Evolutionary conservation across 2,888 invertebrate genomes (phyloP).

Genomic region (Morpho achilles): DNA sequence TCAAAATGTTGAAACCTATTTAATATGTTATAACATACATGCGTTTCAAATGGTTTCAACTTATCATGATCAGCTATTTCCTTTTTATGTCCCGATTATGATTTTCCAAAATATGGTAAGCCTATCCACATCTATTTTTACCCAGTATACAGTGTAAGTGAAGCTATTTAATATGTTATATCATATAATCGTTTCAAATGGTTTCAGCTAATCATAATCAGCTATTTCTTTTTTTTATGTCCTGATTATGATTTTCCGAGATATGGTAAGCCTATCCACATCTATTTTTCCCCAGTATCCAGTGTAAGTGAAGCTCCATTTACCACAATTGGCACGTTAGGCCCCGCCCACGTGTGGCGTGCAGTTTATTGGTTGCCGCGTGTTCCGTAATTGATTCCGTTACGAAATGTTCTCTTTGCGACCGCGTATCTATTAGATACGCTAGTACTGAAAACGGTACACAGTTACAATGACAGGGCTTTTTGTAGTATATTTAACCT

Average conservation of each 20-base stretch:
- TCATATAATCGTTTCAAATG: too few species aligned
- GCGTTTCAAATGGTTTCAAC: too few species aligned
- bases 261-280: slow-evolving; percentile 2
- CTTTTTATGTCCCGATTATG: not conserved
- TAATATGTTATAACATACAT: too few species aligned
- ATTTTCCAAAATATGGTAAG: not conserved
- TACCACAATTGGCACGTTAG: slow-evolving; percentile 38
- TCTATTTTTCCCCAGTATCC: slow-evolving; percentile 10
- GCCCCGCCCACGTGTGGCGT: slow-evolving; percentile 53
- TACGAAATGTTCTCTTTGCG: slow-evolving; percentile 25
- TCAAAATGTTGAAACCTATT: too few species aligned
- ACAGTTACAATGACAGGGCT: not conserved
- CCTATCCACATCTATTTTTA: slow-evolving; percentile 9
- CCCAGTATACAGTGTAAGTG: slow-evolving; percentile 11
- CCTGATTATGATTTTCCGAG: not conserved
- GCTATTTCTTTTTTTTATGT: not conserved
- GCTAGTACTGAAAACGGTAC: slow-evolving; percentile 20
- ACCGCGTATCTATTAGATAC: slow-evolving; percentile 19
- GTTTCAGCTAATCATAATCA: too few species aligned
- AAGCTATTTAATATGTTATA: slow-evolving; percentile 4
- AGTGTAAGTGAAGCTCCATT: slow-evolving; percentile 28
- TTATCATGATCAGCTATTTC: too few species aligned
- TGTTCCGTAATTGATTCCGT: slow-evolving; percentile 40
- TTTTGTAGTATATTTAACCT: not conserved
- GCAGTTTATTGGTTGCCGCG: slow-evolving; percentile 49